A percentile compares a stretch with the other conserved stretches of the same genome.
These are phyloP conservation scores for Sussaba pulchella DNA, from an alignment of 2,888 invertebrate species.

Conservation along the genomic window DNA sequence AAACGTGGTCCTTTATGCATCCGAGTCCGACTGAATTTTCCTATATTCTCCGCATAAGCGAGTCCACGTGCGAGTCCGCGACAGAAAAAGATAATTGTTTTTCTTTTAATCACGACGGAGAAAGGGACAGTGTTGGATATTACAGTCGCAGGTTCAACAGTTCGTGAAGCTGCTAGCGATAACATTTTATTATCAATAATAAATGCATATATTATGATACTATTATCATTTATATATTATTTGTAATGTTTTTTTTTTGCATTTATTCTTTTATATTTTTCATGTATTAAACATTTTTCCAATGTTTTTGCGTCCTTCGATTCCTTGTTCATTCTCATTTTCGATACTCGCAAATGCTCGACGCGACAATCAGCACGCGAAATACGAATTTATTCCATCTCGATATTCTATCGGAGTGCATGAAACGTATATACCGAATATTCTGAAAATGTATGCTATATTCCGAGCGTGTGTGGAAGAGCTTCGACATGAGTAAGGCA, in stretches of 20 bases:
- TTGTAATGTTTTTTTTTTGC: too few species aligned
- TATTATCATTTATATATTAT: too few species aligned
- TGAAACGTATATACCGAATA: slow-evolving; percentile 32
- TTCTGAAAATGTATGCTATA: slow-evolving; percentile 35
- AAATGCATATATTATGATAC: too few species aligned
- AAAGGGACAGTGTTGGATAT: neutral
- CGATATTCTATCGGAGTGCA: slow-evolving; percentile 45
- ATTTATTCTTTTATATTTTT: too few species aligned
- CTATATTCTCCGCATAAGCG: slow-evolving; percentile 6
- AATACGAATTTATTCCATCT: slow-evolving; percentile 39
- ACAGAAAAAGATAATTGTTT: too few species aligned
- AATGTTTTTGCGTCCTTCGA: neutral
- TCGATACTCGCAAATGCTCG: slow-evolving; percentile 33
- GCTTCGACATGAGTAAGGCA: slow-evolving; percentile 13
- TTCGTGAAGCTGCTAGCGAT: too few species aligned
- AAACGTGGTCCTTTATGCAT: slow-evolving; percentile 39
- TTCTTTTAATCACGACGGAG: neutral
- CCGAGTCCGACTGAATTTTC: slow-evolving; percentile 22
- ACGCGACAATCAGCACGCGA: slow-evolving; percentile 25
- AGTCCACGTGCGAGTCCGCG: slow-evolving; percentile 1
- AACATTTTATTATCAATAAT: too few species aligned
- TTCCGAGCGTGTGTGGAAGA: neutral
- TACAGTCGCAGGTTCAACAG: slow-evolving; percentile 1
- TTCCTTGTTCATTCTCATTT: slow-evolving; percentile 12
- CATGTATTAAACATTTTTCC: too few species aligned